Evolutionary conservation across 2,113 vertebrate genomes (phyloP).

Genomic region (Tylochromis polylepis): DNA sequence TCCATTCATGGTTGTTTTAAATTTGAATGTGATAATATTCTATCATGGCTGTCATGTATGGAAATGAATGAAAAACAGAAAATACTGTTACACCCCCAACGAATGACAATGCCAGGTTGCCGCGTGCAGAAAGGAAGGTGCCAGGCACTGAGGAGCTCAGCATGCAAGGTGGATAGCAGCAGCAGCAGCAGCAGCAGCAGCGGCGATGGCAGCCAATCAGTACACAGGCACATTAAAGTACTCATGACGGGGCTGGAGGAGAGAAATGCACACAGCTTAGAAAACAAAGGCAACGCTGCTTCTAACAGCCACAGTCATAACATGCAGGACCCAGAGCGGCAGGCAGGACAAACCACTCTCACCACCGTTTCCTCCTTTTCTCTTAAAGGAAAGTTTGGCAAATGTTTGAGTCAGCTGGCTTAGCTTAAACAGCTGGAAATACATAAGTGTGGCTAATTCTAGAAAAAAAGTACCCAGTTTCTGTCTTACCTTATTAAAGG

Average conservation of each 20-base stretch:
- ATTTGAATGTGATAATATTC: neutral
- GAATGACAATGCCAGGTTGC: slow-evolving; percentile 17
- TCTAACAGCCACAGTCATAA: neutral
- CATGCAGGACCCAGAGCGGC: slow-evolving; percentile 22
- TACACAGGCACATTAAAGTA: slow-evolving; percentile 99
- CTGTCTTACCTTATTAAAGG: neutral
- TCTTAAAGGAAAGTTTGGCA: neutral
- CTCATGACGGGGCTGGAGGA: slow-evolving; percentile 92
- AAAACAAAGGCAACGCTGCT: slow-evolving; percentile 12
- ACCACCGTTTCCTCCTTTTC: neutral
- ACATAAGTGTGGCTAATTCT: neutral
- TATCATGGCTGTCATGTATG: neutral
- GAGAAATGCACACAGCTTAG: slow-evolving; percentile 82
- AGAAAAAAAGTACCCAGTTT: neutral
- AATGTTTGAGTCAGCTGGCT: neutral
- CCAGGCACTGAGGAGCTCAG: slow-evolving; percentile 63
- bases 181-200: slow-evolving; percentile 78
- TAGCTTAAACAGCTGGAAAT: neutral
- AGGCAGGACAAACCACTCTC: neutral
- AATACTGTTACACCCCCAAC: neutral
- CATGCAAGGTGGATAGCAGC: slow-evolving; percentile 59
- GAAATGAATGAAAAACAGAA: neutral
- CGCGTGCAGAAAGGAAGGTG: slow-evolving; percentile 48
- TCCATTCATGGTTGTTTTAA: neutral
- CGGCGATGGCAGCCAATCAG: slow-evolving; percentile 87